phyloP scores from a whole-genome alignment of 2,888 invertebrate species.

The Lobophora halterata region DNA sequence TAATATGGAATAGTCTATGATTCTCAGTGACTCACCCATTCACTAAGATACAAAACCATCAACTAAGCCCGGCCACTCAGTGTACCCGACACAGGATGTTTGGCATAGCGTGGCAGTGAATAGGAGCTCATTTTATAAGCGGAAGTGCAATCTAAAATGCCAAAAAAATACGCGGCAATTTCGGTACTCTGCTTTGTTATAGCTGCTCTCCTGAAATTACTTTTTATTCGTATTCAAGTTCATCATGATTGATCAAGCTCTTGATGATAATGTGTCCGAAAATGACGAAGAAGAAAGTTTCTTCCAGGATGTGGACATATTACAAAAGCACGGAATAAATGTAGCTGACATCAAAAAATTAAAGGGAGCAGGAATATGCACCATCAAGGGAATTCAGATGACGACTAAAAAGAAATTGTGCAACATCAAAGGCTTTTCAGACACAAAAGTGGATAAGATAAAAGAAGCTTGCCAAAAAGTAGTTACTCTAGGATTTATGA shows the following conservation, averaged over 20 bases:
- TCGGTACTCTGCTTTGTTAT: too few relatives aligned
- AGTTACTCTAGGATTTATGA: constrained; percentile 83
- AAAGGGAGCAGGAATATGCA: constrained; percentile 88
- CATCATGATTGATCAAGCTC: constrained; percentile 62
- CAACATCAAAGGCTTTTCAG: constrained; percentile 88
- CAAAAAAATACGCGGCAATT: constrained; percentile 16
- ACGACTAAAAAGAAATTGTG: constrained; percentile 86
- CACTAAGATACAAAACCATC: too few relatives aligned
- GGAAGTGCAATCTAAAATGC: too few relatives aligned
- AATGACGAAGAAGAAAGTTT: constrained; percentile 84
- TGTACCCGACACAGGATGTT: too few relatives aligned
- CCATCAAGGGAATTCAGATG: constrained; percentile 91
- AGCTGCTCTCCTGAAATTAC: too few relatives aligned
- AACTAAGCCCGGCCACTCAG: too few relatives aligned
- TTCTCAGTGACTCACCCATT: too few relatives aligned
- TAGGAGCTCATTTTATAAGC: too few relatives aligned
- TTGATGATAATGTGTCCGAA: constrained; percentile 70
- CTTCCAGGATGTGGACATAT: constrained; percentile 87
- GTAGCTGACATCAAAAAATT: constrained; percentile 89
- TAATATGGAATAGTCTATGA: too few relatives aligned
- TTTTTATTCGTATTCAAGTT: background rate
- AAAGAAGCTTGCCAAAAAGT: constrained; percentile 88
- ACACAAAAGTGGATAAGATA: constrained; percentile 89
- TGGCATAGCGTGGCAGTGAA: too few relatives aligned
- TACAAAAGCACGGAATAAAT: constrained; percentile 83